Evolutionary conservation across 2,797 vertebrate genomes (phyloP), one percentile per base, ranked within the genome.

Genomic region (Choloepus didactylus): DNA sequence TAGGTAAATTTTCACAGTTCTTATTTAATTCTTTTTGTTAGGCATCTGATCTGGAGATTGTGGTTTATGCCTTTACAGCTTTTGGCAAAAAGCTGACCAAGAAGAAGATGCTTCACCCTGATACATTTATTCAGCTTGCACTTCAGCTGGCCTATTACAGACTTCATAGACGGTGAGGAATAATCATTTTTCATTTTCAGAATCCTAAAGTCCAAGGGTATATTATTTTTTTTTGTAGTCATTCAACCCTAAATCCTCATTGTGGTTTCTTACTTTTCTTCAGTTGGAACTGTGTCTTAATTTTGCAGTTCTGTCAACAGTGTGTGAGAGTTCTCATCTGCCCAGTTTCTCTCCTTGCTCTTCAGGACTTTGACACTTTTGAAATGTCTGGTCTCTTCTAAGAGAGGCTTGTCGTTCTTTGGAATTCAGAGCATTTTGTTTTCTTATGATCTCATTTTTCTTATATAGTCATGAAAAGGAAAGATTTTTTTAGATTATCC

Each of bases 121-220:
- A 99, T 97, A 99, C 99, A 0, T 99, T 99, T 97, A 97, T 99
- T 89, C 99, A 99, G 97, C 98, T 99, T 91, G 99, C 99, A 2
- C 98, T 99, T 97, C 99, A 99, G 98, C 96, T 99, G 75, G 98
- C 99, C 38, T 99, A 99, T 98, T 99, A 99, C 95, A 99, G 98
- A 85, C 97, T 98, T 81, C 98, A 99, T 67, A 98, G 99, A 93
- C 98, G 98, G 99, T 99, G 98, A 97, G 98, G 90, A 96, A 85
- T 69, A 1, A 23, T 91, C 6, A 27, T 88, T 67, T 86, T 86
- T 49, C 29, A 12, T 59, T 67, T 83, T 54, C 35, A 31, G 54
- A 77, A 18, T 41, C 60, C 75, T 64, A 6, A 60, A 46, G 25
- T 90, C 25, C 23, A 41, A 16, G 49, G 1, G 4, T 15, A 4